These are phyloP conservation scores for Ailurus styani DNA, from an alignment of 2,113 vertebrate genomes.

Conservation along the genomic window DNA sequence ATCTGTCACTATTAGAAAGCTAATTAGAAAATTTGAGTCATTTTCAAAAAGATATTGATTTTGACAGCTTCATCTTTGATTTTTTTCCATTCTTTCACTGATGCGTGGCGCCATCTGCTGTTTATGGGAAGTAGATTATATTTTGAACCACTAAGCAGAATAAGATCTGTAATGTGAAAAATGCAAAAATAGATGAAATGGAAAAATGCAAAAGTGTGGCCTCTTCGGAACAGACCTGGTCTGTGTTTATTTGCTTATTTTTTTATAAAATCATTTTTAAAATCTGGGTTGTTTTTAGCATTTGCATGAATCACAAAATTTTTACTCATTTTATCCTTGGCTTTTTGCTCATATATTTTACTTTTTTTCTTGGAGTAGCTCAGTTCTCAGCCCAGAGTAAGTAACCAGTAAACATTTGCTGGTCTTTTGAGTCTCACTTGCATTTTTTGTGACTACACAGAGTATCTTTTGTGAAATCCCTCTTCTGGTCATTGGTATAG, in stretches of 20 bases:
- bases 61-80: slow-evolving; percentile 73
- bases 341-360: not conserved
- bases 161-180: not conserved
- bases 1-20: slow-evolving; percentile 19
- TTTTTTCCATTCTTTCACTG: slow-evolving; percentile 71
- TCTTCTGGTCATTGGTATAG: not conserved
- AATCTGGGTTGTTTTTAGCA: not conserved
- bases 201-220: not conserved
- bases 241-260: not conserved
- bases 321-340: not conserved
- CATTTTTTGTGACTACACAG: not conserved
- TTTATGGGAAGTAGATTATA: slow-evolving; percentile 51
- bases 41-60: slow-evolving; percentile 62
- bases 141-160: slow-evolving; percentile 56
- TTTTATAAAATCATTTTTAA: not conserved
- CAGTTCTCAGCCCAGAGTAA: not conserved
- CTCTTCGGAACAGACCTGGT: not conserved
- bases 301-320: not conserved
- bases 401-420: not conserved
- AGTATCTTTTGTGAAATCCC: not conserved
- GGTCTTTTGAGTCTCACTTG: not conserved
- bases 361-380: not conserved
- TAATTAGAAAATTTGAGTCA: slow-evolving; percentile 55
- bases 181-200: not conserved
- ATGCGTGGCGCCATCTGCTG: slow-evolving; percentile 78